Evolutionary conservation across 2,888 invertebrate genomes (phyloP).

Genomic region (Apoda limacodes): DNA sequence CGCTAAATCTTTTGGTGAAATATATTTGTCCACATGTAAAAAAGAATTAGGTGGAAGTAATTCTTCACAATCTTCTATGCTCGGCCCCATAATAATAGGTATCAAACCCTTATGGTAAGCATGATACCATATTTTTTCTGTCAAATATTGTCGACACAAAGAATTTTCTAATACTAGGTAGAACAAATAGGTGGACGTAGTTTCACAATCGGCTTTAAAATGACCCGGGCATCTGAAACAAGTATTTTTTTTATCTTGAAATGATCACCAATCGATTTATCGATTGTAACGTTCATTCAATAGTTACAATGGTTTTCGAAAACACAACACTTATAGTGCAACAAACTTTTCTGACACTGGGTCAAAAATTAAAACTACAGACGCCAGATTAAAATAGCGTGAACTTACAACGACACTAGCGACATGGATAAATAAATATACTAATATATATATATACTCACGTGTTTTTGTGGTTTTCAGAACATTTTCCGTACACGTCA

Average conservation of each 20-base stretch:
- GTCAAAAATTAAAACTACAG: no score
- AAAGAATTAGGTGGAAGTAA: conserved; percentile 74
- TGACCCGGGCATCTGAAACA: conserved; percentile 73
- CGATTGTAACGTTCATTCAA: no score
- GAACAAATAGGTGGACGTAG: conserved; percentile 71
- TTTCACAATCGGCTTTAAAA: conserved; percentile 68
- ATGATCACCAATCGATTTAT: no score
- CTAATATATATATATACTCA: conserved; percentile 11
- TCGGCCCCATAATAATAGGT: conserved; percentile 75
- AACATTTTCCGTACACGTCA: conserved; percentile 70
- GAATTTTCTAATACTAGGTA: conserved; percentile 79
- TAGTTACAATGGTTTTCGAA: no score
- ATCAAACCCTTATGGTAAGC: conserved; percentile 72
- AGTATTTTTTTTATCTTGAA: no score
- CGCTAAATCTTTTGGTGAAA: conserved; percentile 59
- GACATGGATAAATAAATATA: conserved; percentile 1
- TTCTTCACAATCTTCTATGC: conserved; percentile 48
- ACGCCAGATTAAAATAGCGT: no score
- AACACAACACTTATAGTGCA: no score
- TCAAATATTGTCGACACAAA: conserved; percentile 76
- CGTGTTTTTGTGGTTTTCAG: conserved; percentile 29
- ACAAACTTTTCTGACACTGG: no score
- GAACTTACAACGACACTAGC: no score
- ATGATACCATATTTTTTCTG: conserved; percentile 78
- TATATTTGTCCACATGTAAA: conserved; percentile 69